A percentile compares a stretch with the other conserved stretches of the same genome.
Conservation (phyloP, 2,888 invertebrate species). For the Cephus rjabovi region DNA sequence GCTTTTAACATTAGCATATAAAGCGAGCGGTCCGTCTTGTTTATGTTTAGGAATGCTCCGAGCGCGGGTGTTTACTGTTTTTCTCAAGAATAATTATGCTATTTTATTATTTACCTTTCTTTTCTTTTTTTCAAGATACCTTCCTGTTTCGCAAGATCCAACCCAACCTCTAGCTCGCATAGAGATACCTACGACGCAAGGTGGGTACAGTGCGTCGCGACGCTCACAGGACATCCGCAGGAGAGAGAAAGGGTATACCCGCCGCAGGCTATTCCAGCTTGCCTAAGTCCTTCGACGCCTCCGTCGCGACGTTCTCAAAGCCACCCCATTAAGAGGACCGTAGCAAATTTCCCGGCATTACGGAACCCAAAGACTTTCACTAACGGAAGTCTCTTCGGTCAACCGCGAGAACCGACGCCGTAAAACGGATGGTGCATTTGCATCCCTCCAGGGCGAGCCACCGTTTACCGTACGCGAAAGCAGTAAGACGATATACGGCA, state of each 20-base stretch:
- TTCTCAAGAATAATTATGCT: constrained; percentile 23
- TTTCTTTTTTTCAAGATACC: background rate
- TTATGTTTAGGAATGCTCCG: constrained; percentile 44
- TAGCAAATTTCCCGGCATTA: background rate
- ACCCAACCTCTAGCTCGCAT: background rate
- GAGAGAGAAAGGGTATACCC: background rate
- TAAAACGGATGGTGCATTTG: background rate
- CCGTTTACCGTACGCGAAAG: background rate
- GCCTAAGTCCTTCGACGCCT: background rate
- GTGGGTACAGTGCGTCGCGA: background rate
- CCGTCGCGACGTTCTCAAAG: background rate
- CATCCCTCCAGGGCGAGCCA: background rate
- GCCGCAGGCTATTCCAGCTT: background rate
- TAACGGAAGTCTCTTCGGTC: background rate
- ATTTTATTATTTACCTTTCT: background rate
- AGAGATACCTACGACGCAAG: background rate
- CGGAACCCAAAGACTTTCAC: background rate
- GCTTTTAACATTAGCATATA: constrained; percentile 57
- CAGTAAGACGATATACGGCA: background rate
- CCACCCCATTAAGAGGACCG: background rate
- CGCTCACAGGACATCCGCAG: background rate
- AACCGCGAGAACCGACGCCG: background rate
- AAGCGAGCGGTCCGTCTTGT: constrained; percentile 56
- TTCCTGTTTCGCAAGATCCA: background rate
- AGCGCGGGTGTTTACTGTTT: constrained; percentile 25